Conservation (phyloP, 2,888 invertebrate genomes). For the Agriopis leucophaearia region DNA sequence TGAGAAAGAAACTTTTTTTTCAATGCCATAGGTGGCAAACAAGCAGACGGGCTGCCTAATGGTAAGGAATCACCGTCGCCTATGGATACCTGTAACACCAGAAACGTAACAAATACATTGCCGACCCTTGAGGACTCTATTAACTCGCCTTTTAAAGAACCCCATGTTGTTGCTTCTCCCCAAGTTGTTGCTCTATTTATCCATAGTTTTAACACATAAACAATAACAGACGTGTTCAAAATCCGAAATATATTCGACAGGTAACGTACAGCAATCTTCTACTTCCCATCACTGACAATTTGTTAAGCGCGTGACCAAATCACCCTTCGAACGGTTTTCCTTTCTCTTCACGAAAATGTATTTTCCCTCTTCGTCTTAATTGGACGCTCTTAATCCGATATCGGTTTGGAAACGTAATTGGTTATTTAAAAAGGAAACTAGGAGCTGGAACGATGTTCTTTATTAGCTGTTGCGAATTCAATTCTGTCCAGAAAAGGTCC, state of each 20-base stretch:
- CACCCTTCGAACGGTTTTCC: constrained; percentile 10
- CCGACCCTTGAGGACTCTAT: no score
- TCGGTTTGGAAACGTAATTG: constrained; percentile 37
- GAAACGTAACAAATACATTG: no score
- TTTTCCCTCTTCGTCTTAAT: constrained; percentile 35
- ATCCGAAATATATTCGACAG: constrained; percentile 28
- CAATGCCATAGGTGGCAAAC: no score
- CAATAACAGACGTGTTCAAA: not conserved
- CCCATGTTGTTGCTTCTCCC: no score
- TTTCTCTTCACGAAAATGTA: constrained; percentile 42
- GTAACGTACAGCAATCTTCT: constrained; percentile 39
- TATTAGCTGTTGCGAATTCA: constrained; percentile 35
- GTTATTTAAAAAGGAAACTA: constrained; percentile 38
- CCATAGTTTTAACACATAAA: not conserved
- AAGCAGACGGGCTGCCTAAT: no score
- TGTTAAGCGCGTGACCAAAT: constrained; percentile 45
- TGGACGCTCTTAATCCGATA: constrained; percentile 39
- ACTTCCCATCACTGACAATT: constrained; percentile 29
- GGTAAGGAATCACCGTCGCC: no score
- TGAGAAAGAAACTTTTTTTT: no score
- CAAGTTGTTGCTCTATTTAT: no score
- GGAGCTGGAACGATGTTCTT: constrained; percentile 23
- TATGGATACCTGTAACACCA: no score
- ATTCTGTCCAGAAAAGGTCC: constrained; percentile 28
- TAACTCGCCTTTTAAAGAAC: no score